Evolutionary conservation across 2,113 vertebrate genomes (phyloP), one percentile per base, ranked within the genome.

Genomic region (Daphoenositta chrysoptera): DNA sequence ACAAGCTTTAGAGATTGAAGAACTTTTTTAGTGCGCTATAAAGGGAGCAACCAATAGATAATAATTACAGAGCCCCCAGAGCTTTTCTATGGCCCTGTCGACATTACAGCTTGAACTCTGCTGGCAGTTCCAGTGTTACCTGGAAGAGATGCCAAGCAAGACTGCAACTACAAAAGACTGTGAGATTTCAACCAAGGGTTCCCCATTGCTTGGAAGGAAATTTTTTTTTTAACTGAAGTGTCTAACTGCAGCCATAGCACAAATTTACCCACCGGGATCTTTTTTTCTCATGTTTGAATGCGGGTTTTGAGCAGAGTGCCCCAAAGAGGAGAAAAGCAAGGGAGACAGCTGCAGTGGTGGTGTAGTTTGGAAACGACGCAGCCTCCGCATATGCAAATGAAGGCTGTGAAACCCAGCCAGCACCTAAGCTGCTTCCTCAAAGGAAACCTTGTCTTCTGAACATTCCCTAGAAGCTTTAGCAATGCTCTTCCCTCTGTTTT

Each of bases 341-440:
- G 56, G 50, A 89, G 72, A 60, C 27, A 44, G 77, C 42, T 81
- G 89, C 83, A 81, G 39, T 6, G 30, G 45, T 22, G 48, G 44
- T 81, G 42, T 65, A 33, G 58, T 69, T 63, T 71, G 83, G 83
- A 73, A 90, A 60, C 0, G 2, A 42, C 0, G 0, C 79, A 83
- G 84, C 39, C 33, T 60, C 71, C 13, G 1, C 75, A 31, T 45
- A 77, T 66, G 82, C 71, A 91, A 93, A 90, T 83, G 63, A 77
- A 88, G 76, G 9, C 63, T 40, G 63, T 93, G 90, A 92, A 93
- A 92, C 51, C 15, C 64, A 57, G 92, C 79, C 92, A 95, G 75
- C 56, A 88, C 80, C 85, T 79, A 83, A 70, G 40, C 85, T 83
- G n/a, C 92, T 70, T 84, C 82, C 92, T 94, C 92, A 95, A 95